Evolutionary conservation across 2,797 vertebrate genomes (phyloP), one percentile per base, ranked within the genome.

Genomic region (Acipenser ruthenus): DNA sequence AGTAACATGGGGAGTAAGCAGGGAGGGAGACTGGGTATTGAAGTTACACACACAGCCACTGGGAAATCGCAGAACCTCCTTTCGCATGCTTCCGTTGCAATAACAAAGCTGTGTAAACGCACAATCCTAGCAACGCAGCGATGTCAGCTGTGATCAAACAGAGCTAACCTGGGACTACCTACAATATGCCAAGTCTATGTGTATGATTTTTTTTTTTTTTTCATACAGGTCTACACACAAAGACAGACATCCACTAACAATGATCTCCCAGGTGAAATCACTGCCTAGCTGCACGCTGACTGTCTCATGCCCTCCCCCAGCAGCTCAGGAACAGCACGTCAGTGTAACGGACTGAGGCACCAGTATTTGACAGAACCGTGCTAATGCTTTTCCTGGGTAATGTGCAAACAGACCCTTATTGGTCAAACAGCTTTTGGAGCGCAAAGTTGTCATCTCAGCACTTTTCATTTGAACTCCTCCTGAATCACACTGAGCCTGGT

Each of bases 341-440:
- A n/a, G 55, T 7, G 6, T 58, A 11, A 58, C 7, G 10, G 52
- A 18, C 69, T 49, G 67, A 65, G 68, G 12, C 50, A 67, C 62
- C 70, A 68, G 68, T 78, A 71, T 79, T 73, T 77, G 65, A 68
- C 76, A 75, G 66, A 48, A 37, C 47, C 13, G 7, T 71, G 70
- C 65, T 72, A 70, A 58, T 73, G 75, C 67, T 64, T 37, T 62
- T 23, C 47, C 64, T 65, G 50, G 67, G 51, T 71, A 52, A 63
- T 60, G 69, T 71, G 52, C 64, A 72, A 74, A 74, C 49, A 63
- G 7, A 11, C 55, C 49, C 65, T 70, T n/a, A 64, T 65, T 59
- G 60, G 11, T 59, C 18, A 63, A 11, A 13, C 11, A 15, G 12
- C 3, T 7, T 58, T 58, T 11, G 10, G 11, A 11, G 55, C 12